Conservation (phyloP, 2,797 vertebrate species). For the Hozukius guyotensis region DNA sequence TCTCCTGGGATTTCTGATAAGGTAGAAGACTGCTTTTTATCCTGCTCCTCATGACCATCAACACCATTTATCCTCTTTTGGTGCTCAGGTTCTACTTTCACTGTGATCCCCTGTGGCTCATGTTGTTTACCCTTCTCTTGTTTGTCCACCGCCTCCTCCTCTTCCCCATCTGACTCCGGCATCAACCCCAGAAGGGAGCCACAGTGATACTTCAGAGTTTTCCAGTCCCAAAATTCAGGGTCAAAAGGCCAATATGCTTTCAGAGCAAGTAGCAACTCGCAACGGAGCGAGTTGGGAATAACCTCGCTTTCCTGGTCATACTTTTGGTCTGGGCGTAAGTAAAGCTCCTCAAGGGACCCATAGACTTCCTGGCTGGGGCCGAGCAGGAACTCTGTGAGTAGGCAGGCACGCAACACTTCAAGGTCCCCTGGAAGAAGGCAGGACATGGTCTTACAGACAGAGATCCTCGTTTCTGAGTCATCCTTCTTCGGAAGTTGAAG, state of each 20-base stretch:
- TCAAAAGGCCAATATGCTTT: slow-evolving; percentile 98
- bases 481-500: slow-evolving; percentile 93
- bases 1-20: slow-evolving; percentile 21
- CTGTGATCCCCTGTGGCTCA: slow-evolving; percentile 59
- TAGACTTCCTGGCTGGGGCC: slow-evolving; percentile 89
- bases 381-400: slow-evolving; percentile 95
- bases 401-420: slow-evolving; percentile 95
- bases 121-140: slow-evolving; percentile 79
- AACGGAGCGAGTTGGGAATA: slow-evolving; percentile 96
- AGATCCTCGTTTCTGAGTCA: slow-evolving; percentile 90
- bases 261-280: slow-evolving; percentile 93
- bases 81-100: slow-evolving; percentile 48
- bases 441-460: slow-evolving; percentile 94
- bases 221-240: slow-evolving; percentile 99
- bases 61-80: slow-evolving; percentile 57
- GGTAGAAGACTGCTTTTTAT: slow-evolving; percentile 11
- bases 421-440: slow-evolving; percentile 94
- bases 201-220: slow-evolving; percentile 94
- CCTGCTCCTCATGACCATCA: slow-evolving; percentile 24
- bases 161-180: slow-evolving; percentile 87
- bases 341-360: slow-evolving; percentile 89
- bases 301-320: slow-evolving; percentile 91
- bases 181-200: slow-evolving; percentile 89
- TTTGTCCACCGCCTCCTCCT: slow-evolving; percentile 73
- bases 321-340: slow-evolving; percentile 95